Percentiles rank a stretch among this genome's conserved stretches.
phyloP scores from a whole-genome alignment of 2,113 vertebrate species.

The Tragulus kanchil region DNA sequence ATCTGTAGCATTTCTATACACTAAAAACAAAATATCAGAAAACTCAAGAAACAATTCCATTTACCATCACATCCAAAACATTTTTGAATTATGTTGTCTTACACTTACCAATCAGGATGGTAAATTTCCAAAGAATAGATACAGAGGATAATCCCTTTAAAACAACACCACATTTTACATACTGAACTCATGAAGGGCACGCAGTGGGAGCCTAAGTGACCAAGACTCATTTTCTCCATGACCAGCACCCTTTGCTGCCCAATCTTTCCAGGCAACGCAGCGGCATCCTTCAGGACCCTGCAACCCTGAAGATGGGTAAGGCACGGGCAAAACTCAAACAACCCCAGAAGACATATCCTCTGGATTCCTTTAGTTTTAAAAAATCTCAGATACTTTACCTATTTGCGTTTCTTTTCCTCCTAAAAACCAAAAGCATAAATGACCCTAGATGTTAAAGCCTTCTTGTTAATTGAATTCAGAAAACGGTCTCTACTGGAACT shows the following conservation, averaged over 20 bases:
- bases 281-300: background rate
- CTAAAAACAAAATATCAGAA: background rate
- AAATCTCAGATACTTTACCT: background rate
- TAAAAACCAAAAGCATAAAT: background rate
- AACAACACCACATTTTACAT: background rate
- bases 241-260: accelerated
- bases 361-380: background rate
- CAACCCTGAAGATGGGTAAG: accelerated
- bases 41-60: background rate
- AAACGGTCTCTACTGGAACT: background rate
- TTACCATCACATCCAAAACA: background rate
- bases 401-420: background rate
- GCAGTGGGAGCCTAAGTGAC: background rate
- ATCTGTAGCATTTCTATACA: background rate
- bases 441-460: background rate
- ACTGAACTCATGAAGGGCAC: accelerated
- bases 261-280: background rate
- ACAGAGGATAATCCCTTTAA: background rate
- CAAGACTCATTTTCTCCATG: background rate
- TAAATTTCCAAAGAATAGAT: background rate
- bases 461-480: background rate
- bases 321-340: background rate
- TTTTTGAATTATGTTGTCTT: background rate
- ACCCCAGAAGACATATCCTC: background rate
- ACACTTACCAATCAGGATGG: background rate